Evolutionary conservation across 2,113 vertebrate species (phyloP), one percentile per base, ranked within the genome.

Genomic region (Cryptotis parvus): DNA sequence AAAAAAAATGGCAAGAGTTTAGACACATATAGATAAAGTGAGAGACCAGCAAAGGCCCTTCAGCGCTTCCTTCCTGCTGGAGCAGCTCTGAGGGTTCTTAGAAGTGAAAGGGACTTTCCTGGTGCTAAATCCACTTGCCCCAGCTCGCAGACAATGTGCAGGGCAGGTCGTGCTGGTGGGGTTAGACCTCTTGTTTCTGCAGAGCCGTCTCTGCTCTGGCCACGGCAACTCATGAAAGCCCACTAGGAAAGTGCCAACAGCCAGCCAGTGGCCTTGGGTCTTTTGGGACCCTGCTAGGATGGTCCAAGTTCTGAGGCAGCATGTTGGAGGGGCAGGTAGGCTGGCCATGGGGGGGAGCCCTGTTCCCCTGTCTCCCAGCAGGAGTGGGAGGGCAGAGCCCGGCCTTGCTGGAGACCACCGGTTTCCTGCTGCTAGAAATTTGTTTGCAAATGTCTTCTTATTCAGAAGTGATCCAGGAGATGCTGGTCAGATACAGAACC

Each of bases 361-460:
- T 49, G 10, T 2, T 83, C 96, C 82, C 92, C 92, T 49, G 43
- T 73, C 96, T 98, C 98, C 96, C 98, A 96, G 98, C 97, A 24
- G 98, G 98, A 97, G 96, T 52, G 5, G 16, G 93, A 55, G 9
- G 81, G 81, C 95, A 97, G 95, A 58, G 55, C 18, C 55, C 20
- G 41, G 95, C 98, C 98, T 98, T 79, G 45, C 98, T 97, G 96
- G 96, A 97, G 91, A 97, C 92, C 95, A 55, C 92, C 80, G 83
- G 90, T 0, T 0, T 97, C 98, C 98, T 0, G 96, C 98, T 98
- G 98, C 95, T 96, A 97, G 96, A 97, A 97, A 98, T 98, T 98
- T 98, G 98, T 98, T 96, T 90, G 95, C 97, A 97, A 96, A 96
- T 98, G 97, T 96, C 90, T 94, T 82, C 93, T 94, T 94, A 97